Evolutionary conservation across 2,888 invertebrate genomes (phyloP), one percentile per base, ranked within the genome.

Genomic region (Prosapia bicincta): DNA sequence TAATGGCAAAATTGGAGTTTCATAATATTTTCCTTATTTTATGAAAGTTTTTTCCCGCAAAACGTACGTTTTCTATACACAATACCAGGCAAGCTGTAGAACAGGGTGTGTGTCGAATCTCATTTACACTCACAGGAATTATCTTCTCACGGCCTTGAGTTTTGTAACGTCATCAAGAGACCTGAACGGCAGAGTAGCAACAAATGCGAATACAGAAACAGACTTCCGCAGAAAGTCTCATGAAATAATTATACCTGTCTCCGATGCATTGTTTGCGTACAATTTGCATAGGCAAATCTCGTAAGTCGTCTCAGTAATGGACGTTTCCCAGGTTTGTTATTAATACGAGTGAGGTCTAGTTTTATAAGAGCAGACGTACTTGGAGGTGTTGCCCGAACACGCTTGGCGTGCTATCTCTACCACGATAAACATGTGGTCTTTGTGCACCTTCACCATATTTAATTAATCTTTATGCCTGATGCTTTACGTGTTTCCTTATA

Each of bases 121-220:
- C n/a, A n/a, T n/a, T n/a, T n/a, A 30, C 30, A 30, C 9, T 9
- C 9, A 30, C 30, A 9, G 30, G 30, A 30, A 30, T 30, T 9
- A 30, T 30, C 5, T 30, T 30, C 66, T 72, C 72, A 26, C 43
- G 71, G 28, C 26, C 72, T 30, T 65, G 30, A 38, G 38, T 38
- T 13, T 13, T 38, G 38, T 38, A 38, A 38, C 13, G n/a, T 5
- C n/a, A n/a, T 3, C 54, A 30, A 54, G 54, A 54, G 54, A 54
- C 54, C 1, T 3, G 1, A 54, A 54, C 54, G 54, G 54, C 20
- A 20, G n/a, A 20, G 3, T 20, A 54, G 54, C n/a, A 54, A 20
- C 54, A 20, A 54, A 54, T 54, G 54, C 54, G 54, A 54, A 20
- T 20, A 13, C n/a, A 20, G 5, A 1, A 54, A 54, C 54, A 20